Conservation (phyloP, 2,113 vertebrate genomes). For the Myotis yumanensis region DNA sequence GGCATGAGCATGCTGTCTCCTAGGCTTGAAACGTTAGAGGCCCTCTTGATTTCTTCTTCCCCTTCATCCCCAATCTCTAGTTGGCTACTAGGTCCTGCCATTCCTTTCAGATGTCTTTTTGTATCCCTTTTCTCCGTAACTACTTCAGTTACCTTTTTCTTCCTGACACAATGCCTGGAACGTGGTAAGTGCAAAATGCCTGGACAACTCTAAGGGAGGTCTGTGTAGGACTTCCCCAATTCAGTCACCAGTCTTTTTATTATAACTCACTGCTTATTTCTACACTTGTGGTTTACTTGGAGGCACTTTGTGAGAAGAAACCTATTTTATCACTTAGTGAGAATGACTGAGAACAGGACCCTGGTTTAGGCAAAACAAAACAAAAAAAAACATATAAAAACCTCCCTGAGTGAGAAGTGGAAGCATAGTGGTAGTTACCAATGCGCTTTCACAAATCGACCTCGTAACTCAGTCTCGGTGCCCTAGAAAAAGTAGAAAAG, state of each 20-base stretch:
- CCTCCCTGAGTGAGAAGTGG: neutral
- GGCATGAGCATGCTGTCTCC: neutral
- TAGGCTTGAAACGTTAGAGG: neutral
- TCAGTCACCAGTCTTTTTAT: neutral
- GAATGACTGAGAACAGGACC: neutral
- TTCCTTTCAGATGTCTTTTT: neutral
- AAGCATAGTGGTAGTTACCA: neutral
- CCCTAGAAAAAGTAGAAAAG: conserved; percentile 72
- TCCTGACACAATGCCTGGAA: neutral
- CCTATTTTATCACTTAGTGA: neutral
- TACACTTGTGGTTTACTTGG: neutral
- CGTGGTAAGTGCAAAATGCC: neutral
- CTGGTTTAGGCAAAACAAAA: neutral
- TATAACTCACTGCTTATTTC: neutral
- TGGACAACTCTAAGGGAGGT: neutral
- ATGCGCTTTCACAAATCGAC: neutral
- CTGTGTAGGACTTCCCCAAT: neutral
- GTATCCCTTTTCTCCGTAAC: neutral
- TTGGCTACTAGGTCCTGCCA: neutral
- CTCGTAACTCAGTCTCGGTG: conserved; percentile 55
- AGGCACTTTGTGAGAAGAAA: neutral
- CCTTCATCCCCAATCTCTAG: accelerated
- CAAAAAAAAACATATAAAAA: neutral
- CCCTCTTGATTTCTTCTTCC: neutral
- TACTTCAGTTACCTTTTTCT: neutral